phyloP scores from a whole-genome alignment of 2,888 invertebrate genomes.

The Epirrita christyi region DNA sequence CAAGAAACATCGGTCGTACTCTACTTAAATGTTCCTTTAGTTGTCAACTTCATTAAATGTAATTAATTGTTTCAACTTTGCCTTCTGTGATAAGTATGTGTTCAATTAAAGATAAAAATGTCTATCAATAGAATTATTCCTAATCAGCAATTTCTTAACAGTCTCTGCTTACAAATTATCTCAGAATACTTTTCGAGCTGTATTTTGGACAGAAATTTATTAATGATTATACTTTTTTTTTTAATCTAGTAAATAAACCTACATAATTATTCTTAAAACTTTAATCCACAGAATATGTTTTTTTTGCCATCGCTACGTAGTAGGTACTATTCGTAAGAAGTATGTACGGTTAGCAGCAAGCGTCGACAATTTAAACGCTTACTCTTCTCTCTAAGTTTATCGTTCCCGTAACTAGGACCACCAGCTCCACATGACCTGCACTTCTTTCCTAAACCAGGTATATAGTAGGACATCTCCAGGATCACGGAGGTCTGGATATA shows the following conservation, averaged over 20 bases:
- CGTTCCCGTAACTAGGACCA: conserved; percentile 74
- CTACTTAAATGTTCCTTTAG: no score
- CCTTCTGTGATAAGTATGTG: no score
- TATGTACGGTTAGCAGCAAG: conserved; percentile 77
- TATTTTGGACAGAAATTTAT: no score
- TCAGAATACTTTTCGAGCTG: no score
- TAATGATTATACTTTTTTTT: no score
- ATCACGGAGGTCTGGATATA: conserved; percentile 27
- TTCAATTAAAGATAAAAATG: not conserved
- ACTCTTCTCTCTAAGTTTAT: conserved; percentile 81
- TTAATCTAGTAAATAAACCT: no score
- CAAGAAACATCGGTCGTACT: no score
- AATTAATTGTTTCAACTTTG: no score
- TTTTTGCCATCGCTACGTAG: conserved; percentile 58
- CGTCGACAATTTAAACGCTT: conserved; percentile 81
- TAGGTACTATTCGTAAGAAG: conserved; percentile 51
- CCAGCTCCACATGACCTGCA: conserved; percentile 56
- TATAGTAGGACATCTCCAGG: conserved; percentile 43
- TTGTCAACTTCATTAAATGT: no score
- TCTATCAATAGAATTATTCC: conserved; percentile 6
- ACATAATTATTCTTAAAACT: no score
- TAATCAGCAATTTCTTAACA: not conserved
- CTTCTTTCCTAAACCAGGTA: conserved; percentile 39
- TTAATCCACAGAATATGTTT: conserved; percentile 12
- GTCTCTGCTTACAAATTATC: no score